These are phyloP conservation scores for Gymnothorax javanicus DNA, from an alignment of 2,797 vertebrate species.

Conservation along the genomic window DNA sequence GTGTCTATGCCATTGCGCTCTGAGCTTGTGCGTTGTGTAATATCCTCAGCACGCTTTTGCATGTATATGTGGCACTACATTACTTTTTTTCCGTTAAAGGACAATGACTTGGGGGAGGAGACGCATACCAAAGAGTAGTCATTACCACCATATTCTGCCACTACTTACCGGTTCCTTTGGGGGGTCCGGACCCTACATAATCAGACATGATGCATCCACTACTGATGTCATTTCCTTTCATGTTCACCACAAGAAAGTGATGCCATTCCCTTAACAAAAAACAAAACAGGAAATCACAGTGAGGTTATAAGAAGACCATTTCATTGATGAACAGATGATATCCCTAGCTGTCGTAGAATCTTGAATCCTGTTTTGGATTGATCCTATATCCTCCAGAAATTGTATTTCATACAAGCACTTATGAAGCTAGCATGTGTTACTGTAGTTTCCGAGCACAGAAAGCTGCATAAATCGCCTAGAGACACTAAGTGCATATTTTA, in stretches of 20 bases:
- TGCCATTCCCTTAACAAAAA: conserved; percentile 87
- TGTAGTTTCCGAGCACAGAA: neutral
- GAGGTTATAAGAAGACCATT: neutral
- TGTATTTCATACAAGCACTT: neutral
- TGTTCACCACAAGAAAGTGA: conserved; percentile 93
- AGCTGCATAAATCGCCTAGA: too few relatives aligned
- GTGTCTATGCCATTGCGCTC: too few relatives aligned
- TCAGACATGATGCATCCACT: conserved; percentile 88
- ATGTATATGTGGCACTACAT: too few relatives aligned
- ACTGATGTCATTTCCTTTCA: conserved; percentile 87
- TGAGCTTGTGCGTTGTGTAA: too few relatives aligned
- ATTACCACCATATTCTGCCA: too few relatives aligned
- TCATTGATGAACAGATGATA: neutral
- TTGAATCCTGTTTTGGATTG: neutral
- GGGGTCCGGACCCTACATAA: conserved; percentile 92
- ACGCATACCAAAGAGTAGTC: too few relatives aligned
- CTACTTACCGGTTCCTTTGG: conserved; percentile 84
- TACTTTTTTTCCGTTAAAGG: too few relatives aligned
- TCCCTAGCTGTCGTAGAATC: neutral
- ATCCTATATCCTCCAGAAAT: neutral
- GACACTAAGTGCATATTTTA: neutral
- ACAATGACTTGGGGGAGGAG: too few relatives aligned
- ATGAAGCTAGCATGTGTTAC: neutral
- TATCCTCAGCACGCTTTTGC: too few relatives aligned
- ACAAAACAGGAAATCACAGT: too few relatives aligned